Base-by-base conservation (phyloP, 35 echinoderm and acorn worm genomes). In the Ophioderma brevispina region DNA sequence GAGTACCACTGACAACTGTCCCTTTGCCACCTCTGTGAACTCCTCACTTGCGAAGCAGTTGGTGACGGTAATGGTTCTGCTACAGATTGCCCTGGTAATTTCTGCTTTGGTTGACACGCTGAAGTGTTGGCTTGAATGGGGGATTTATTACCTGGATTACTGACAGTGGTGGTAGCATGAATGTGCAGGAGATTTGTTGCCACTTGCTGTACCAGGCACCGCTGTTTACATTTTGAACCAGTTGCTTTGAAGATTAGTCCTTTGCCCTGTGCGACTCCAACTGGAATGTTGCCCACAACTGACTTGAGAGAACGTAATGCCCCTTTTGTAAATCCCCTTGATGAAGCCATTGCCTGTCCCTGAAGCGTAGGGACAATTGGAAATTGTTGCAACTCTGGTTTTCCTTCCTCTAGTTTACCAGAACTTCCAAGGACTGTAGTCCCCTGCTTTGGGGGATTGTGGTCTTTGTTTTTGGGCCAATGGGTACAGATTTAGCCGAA, bases 191-290 rank as follows among this genome's bases (percentile, higher is more conserved):
- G 59, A 70, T 70, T 70, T 70, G 59, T 4, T 70, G 17, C 28
- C 59, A 70, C 59, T 70, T 70, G 79, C 15, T 18, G 83, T 64
- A 37, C 33, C 43, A 36, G 83, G 83, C 13, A 85, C 35, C 21
- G 83, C 32, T 33, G 90, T 77, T 31, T 86, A 70, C 10, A 84
- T 40, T 40, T 91, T 91, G 33, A 82, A 36, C 90, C 90, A 50
- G 75, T 39, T 28, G 90, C 52, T 50, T 91, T 81, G 42, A 91
- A 84, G 33, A 91, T 85, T 19, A 91, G 63, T 31, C 90, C 90
- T 80, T 91, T 91, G 42, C 90, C 90, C 19, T 84, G 81, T 34
- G 90, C 77, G 11, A 91, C 34, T n/a, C 82, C 80, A 18, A 82
- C 81, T 55, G 82, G 40, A 21, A 83, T 64, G 10, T 82, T 82